Base-by-base conservation (phyloP, 2,888 invertebrate species). In the Macaria notata region DNA sequence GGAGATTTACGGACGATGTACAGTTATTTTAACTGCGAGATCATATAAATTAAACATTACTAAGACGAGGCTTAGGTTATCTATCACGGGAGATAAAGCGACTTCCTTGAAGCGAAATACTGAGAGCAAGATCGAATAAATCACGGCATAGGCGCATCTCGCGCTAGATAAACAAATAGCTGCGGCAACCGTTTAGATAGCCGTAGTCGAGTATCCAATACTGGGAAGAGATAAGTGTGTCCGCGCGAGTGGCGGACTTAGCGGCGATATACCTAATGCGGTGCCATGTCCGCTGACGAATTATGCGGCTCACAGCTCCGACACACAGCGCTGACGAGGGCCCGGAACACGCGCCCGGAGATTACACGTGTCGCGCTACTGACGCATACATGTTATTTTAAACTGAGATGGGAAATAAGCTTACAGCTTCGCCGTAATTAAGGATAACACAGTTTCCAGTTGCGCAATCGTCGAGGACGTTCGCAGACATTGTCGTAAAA, bases 261-360 rank as follows among this genome's bases (percentile, higher is more conserved):
- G n/a, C 41, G 9, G 8, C 49, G 62, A 65, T 64, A 67, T 68
- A 63, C 62, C 64, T 62, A 62, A 63, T 60, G 56, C 61, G 59
- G 58, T 66, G 68, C 56, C 54, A 55, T 71, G 73, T 66, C 73
- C 58, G 61, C 62, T 67, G 66, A 68, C 64, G 68, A 71, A 73
- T 74, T 74, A 76, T 68, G 63, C 59, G 70, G 72, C 69, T 71
- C 63, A 66, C 62, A 59, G 48, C 19, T 63, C 64, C 69, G 75
- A 72, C 75, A 69, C 46, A 39, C 48, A 41, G 38, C 7, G 41
- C 54, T 48, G 50, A 50, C 54, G 51, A 52, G 69, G 73, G 72
- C 74, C 73, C 68, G 47, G 54, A 62, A 66, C 70, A 71, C 61
- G 69, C 69, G 60, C 62, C 57, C 52, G 56, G 65, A 64, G 69